Evolutionary conservation across 2,113 vertebrate genomes (phyloP).

Genomic region (Uropsilus gracilis): DNA sequence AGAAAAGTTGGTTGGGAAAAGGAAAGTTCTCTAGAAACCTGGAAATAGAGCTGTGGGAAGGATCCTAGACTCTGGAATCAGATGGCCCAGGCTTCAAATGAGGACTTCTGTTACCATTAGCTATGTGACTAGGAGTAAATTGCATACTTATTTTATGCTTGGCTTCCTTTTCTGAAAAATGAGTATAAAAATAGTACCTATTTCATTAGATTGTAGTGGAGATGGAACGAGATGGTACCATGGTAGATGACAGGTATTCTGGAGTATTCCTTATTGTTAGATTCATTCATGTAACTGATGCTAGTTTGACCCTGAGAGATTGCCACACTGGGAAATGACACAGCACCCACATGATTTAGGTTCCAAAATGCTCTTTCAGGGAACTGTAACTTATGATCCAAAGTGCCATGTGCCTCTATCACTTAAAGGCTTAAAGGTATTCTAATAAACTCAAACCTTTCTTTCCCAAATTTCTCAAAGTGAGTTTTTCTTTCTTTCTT

Average conservation of each 20-base stretch:
- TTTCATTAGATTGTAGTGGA: background rate
- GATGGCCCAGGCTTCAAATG: background rate
- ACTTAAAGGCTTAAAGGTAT: background rate
- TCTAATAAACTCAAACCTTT: background rate
- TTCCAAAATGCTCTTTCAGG: background rate
- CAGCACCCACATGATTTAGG: background rate
- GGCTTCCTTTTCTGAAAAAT: constrained; percentile 14
- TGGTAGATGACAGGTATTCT: background rate
- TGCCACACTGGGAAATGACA: background rate
- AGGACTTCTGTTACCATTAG: background rate
- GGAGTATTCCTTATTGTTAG: background rate
- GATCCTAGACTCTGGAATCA: background rate
- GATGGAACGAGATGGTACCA: background rate
- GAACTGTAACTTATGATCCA: background rate
- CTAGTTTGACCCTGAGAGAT: background rate
- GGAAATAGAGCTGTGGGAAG: background rate
- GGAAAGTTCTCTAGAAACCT: background rate
- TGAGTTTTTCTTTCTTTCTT: too few species aligned
- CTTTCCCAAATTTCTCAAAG: background rate
- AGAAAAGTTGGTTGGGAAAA: constrained; percentile 20
- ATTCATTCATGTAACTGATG: background rate
- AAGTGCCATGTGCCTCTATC: background rate
- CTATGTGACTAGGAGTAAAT: background rate
- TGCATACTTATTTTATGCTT: background rate
- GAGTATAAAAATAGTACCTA: background rate